These are phyloP conservation scores for Tipula helvola DNA, from an alignment of 2,888 invertebrate species.

Conservation along the genomic window DNA sequence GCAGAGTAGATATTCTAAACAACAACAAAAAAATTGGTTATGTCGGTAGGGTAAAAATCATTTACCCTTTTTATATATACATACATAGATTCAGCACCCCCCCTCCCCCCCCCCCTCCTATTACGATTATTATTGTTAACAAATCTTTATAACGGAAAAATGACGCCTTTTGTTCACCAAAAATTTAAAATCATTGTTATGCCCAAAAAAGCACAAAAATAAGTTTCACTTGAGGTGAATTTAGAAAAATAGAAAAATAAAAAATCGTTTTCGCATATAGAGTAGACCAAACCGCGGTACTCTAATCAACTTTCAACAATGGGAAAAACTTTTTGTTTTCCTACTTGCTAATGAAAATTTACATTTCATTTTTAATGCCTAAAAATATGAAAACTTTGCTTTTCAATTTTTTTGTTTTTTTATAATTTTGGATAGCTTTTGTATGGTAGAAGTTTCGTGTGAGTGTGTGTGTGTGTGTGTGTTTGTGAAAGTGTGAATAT, in stretches of 20 bases:
- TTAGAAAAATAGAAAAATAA: background rate
- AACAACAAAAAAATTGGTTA: background rate
- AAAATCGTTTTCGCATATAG: background rate
- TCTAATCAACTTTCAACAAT: background rate
- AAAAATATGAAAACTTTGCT: background rate
- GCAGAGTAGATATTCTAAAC: background rate
- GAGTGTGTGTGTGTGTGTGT: too few species aligned
- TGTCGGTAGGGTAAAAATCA: background rate
- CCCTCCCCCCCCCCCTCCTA: background rate
- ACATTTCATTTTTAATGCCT: background rate
- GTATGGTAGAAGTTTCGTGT: background rate
- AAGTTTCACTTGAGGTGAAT: background rate
- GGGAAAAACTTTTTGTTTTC: background rate
- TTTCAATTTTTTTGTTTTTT: background rate
- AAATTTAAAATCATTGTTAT: background rate
- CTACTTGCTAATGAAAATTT: background rate
- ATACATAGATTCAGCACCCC: background rate
- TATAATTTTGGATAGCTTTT: background rate
- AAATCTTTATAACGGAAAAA: background rate
- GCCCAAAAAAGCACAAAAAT: background rate
- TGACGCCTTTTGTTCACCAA: background rate
- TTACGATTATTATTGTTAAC: background rate
- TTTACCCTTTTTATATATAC: background rate
- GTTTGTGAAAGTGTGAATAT: background rate
- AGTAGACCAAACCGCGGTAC: background rate